A percentile compares a stretch with the other conserved stretches of the same genome.
Conservation (phyloP, 2,888 invertebrate species). For the Andrena trimmerana region DNA sequence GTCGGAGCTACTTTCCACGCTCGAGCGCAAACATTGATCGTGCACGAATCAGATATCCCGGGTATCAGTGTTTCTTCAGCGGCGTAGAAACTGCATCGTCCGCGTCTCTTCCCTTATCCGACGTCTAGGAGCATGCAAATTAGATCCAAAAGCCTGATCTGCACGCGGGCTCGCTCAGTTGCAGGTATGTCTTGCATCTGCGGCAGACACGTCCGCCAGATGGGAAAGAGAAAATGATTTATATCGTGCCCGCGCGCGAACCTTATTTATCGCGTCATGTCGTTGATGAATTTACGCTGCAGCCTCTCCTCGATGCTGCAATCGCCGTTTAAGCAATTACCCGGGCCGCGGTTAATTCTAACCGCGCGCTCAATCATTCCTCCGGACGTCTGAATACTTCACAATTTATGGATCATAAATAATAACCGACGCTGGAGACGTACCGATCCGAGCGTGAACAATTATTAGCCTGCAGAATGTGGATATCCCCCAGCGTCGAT, state of each 20-base stretch:
- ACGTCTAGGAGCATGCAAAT: constrained; percentile 53
- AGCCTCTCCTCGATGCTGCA: constrained; percentile 15
- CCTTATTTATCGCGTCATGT: constrained; percentile 41
- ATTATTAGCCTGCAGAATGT: background rate
- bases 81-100: constrained; percentile 40
- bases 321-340: constrained; percentile 41
- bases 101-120: constrained; percentile 31
- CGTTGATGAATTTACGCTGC: constrained; percentile 43
- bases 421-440: constrained; percentile 9
- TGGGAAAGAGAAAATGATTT: constrained; percentile 48
- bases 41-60: constrained; percentile 12
- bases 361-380: constrained; percentile 19
- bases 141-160: constrained; percentile 49
- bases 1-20: too few relatives aligned
- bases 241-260: constrained; percentile 31
- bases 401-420: constrained; percentile 23
- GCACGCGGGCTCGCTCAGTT: constrained; percentile 23
- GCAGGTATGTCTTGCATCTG: constrained; percentile 31
- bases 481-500: background rate
- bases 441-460: background rate
- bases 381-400: background rate
- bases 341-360: constrained; percentile 13
- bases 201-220: constrained; percentile 25
- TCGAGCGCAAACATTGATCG: too few relatives aligned
- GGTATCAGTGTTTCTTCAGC: constrained; percentile 31